Conservation (phyloP, 2,888 invertebrate species). For the Anagyrus pseudococci region DNA sequence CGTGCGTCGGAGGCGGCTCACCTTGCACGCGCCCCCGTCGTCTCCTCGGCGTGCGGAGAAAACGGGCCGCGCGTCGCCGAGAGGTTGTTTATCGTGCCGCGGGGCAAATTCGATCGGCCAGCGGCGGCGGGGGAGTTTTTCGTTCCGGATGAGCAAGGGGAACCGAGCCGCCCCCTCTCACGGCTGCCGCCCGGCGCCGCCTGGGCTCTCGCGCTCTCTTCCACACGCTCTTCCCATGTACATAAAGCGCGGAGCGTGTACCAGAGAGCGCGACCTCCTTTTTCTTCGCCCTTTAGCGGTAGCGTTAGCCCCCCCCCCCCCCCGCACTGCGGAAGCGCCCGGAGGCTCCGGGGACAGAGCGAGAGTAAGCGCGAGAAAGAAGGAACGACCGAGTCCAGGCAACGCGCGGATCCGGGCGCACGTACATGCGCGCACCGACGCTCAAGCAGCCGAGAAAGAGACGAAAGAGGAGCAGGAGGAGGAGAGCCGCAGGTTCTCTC, state of each 20-base stretch:
- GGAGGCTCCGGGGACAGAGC: background rate
- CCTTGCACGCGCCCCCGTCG: too few species aligned
- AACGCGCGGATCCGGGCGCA: background rate
- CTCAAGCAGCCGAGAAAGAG: conserved; percentile 1
- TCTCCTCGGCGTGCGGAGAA: too few species aligned
- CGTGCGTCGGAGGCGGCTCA: too few species aligned
- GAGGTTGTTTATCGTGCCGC: conserved; percentile 30
- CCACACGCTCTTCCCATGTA: background rate
- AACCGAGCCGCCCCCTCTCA: background rate
- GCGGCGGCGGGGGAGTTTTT: background rate
- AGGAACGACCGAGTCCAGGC: background rate
- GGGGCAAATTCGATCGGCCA: conserved; percentile 21
- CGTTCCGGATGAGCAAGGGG: background rate
- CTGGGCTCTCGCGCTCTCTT: background rate
- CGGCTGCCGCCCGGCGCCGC: background rate
- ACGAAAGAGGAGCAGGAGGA: conserved; percentile 5
- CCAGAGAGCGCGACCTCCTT: too few species aligned
- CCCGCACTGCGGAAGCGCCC: background rate
- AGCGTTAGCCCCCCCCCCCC: background rate
- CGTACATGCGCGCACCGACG: background rate
- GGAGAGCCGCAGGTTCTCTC: too few species aligned
- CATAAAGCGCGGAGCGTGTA: too few species aligned
- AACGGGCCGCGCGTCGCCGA: too few species aligned
- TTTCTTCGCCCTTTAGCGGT: background rate
- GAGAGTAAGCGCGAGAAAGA: too few species aligned